Percentiles rank a stretch among this genome's conserved stretches.
These are phyloP conservation scores for Enteromius trimaculatus DNA, from an alignment of 2,797 vertebrate species.

Conservation along the genomic window DNA sequence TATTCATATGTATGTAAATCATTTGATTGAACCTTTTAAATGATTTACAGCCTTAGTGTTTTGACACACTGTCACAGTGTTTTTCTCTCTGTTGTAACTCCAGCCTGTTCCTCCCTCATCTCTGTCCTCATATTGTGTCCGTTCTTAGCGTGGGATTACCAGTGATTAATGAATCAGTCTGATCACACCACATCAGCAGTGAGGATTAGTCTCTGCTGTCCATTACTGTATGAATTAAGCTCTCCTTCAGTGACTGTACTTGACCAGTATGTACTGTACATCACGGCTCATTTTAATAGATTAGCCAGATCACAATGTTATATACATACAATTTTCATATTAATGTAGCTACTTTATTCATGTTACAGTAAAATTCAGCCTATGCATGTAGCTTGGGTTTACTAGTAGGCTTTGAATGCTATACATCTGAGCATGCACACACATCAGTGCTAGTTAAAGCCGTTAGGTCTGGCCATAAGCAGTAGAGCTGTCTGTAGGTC, in stretches of 20 bases:
- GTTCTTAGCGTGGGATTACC: slow-evolving; percentile 35
- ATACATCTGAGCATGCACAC: background rate
- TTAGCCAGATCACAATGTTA: slow-evolving; percentile 16
- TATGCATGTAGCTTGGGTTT: background rate
- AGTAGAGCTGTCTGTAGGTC: slow-evolving; percentile 5
- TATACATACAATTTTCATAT: background rate
- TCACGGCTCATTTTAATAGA: background rate
- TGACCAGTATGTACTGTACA: background rate
- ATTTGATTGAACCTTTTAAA: background rate
- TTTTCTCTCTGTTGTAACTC: background rate
- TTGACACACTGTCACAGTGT: background rate
- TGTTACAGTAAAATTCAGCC: background rate
- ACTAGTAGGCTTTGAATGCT: background rate
- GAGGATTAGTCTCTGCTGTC: slow-evolving; percentile 37
- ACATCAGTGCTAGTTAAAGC: slow-evolving; percentile 20
- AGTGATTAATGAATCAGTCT: slow-evolving; percentile 46
- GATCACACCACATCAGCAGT: slow-evolving; percentile 38
- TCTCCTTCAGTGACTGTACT: slow-evolving; percentile 4
- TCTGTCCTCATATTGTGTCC: slow-evolving; percentile 13
- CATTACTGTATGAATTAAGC: slow-evolving; percentile 33
- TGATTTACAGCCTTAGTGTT: background rate
- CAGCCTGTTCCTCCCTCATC: slow-evolving; percentile 8
- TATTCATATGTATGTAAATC: background rate
- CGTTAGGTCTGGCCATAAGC: slow-evolving; percentile 5
- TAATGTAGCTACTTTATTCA: background rate